Evolutionary conservation across 2,113 vertebrate species (phyloP).

Genomic region (Manacus vitellinus): DNA sequence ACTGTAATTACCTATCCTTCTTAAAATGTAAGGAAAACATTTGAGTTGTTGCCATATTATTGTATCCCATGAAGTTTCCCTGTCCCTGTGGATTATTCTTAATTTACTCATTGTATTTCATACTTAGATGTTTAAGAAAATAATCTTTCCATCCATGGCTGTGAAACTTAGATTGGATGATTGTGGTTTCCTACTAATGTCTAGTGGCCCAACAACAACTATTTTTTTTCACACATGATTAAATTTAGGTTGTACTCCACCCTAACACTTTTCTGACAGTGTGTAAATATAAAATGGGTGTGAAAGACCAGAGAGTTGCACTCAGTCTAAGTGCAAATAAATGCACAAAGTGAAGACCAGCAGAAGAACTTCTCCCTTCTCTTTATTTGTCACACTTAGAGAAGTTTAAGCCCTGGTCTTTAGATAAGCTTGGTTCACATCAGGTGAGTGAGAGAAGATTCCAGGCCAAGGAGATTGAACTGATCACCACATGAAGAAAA

Average conservation of each 20-base stretch:
- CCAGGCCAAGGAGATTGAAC: background rate
- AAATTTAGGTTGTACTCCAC: background rate
- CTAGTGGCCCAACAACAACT: background rate
- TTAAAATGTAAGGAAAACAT: background rate
- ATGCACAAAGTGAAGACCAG: background rate
- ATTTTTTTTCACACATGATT: background rate
- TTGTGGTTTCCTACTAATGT: accelerated
- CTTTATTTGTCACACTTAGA: background rate
- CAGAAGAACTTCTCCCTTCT: background rate
- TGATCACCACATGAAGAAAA: constrained; percentile 9
- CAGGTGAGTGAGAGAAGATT: constrained; percentile 13
- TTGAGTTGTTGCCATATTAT: accelerated
- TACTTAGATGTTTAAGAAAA: background rate
- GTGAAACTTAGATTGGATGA: background rate
- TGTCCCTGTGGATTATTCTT: background rate
- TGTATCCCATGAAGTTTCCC: background rate
- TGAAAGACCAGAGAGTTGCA: background rate
- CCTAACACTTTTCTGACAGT: background rate
- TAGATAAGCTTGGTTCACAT: background rate
- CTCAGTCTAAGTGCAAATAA: background rate
- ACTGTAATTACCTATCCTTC: background rate
- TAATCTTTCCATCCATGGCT: background rate
- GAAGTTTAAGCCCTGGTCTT: background rate
- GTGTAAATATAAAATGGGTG: background rate
- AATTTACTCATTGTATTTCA: background rate